phyloP scores from a whole-genome alignment of 2,888 invertebrate species.

The Gastracanthus pulcherrimus region DNA sequence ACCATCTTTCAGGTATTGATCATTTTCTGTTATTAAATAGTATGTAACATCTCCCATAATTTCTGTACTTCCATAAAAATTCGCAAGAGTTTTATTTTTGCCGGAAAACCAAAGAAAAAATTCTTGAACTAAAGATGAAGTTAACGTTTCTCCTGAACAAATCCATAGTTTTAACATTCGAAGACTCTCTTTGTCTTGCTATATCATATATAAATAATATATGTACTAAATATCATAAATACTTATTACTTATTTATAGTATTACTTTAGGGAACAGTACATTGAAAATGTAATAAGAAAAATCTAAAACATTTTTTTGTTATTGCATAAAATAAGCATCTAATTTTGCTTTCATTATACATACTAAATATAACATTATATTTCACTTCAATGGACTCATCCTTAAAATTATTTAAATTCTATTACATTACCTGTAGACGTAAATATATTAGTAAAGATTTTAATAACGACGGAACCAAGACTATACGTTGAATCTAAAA shows the following conservation, averaged over 20 bases:
- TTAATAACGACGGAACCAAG: slow-evolving; percentile 90
- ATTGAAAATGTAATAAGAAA: too few species aligned
- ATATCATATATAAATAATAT: too few species aligned
- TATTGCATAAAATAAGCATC: too few species aligned
- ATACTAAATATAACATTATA: too few species aligned
- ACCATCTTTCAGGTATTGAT: slow-evolving; percentile 80
- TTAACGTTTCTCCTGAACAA: slow-evolving; percentile 91
- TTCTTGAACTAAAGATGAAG: slow-evolving; percentile 84
- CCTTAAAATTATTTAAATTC: too few species aligned
- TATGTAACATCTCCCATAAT: slow-evolving; percentile 95
- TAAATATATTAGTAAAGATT: slow-evolving; percentile 87
- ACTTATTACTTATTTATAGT: neutral
- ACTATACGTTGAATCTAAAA: slow-evolving; percentile 88
- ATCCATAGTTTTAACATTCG: slow-evolving; percentile 87
- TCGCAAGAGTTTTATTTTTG: slow-evolving; percentile 84
- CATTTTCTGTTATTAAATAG: slow-evolving; percentile 82
- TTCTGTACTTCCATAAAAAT: slow-evolving; percentile 95
- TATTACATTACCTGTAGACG: slow-evolving; percentile 78
- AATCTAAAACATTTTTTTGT: too few species aligned
- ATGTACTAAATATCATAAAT: neutral
- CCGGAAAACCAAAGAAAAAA: slow-evolving; percentile 88
- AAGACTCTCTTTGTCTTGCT: slow-evolving; percentile 79
- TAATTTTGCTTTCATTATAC: too few species aligned
- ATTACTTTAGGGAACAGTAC: too few species aligned
- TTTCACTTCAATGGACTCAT: too few species aligned